A percentile compares a stretch with the other conserved stretches of the same genome.
Evolutionary conservation across 2,113 vertebrate genomes (phyloP).

Genomic region (Galemys pyrenaicus): DNA sequence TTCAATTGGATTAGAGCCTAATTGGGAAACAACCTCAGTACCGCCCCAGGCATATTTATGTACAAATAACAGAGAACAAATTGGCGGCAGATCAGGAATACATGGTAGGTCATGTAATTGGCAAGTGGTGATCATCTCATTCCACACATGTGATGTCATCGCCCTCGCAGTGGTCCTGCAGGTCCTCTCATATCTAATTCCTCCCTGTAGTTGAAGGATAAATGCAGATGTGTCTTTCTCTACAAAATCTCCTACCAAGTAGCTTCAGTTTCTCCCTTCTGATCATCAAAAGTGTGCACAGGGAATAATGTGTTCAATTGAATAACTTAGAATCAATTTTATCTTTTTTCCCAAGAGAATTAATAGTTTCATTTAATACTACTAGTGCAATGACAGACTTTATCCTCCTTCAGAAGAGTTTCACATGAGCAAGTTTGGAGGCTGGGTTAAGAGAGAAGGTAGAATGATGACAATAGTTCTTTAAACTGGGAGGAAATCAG

Average conservation of each 20-base stretch:
- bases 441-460: too few species aligned
- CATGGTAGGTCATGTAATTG: neutral
- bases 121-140: neutral
- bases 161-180: too few species aligned
- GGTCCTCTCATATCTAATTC: neutral
- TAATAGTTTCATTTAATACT: neutral
- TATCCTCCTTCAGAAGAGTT: neutral
- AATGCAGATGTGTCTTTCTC: neutral
- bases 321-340: constrained; percentile 7
- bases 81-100: neutral
- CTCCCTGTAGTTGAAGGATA: neutral
- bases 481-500: neutral
- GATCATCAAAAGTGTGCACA: neutral
- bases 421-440: neutral
- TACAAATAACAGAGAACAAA: neutral
- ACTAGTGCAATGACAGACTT: neutral
- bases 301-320: neutral
- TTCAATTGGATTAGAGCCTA: neutral
- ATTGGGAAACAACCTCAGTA: neutral
- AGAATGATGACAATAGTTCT: neutral
- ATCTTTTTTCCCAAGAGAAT: neutral
- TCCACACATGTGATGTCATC: neutral
- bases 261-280: neutral
- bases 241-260: neutral
- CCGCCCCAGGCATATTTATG: neutral